These are phyloP conservation scores for Apostichopus parvimensis DNA, from an alignment of 35 echinoderm and acorn worm species.

Conservation along the genomic window DNA sequence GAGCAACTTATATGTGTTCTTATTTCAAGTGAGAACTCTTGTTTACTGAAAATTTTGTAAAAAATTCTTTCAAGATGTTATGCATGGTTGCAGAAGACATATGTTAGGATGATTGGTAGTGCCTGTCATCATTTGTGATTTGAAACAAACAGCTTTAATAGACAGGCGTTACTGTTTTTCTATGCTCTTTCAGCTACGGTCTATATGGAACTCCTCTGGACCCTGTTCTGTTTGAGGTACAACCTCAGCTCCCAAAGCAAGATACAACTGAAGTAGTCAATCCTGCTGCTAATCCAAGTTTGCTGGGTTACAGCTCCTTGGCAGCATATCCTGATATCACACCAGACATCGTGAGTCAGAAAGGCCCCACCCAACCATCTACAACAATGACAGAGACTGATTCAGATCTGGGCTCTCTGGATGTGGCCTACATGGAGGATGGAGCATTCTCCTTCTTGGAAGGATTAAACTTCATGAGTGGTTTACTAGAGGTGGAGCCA, in stretches of 20 bases:
- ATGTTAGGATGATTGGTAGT: no score
- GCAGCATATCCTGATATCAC: constrained; percentile 6
- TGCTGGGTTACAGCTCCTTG: neutral
- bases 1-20: no score
- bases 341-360: constrained; percentile 9
- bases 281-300: neutral
- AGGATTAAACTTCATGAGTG: constrained; percentile 79
- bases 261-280: constrained; percentile 29
- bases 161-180: neutral
- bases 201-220: constrained; percentile 92
- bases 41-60: no score
- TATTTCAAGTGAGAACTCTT: no score
- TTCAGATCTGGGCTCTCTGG: neutral
- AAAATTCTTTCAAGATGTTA: neutral
- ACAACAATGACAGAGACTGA: neutral
- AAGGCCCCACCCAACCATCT: neutral
- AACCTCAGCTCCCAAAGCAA: constrained; percentile 63
- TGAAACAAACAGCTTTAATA: no score
- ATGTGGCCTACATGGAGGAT: constrained; percentile 50
- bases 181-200: constrained; percentile 71
- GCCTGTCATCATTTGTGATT: no score
- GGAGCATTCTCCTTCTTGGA: constrained; percentile 61
- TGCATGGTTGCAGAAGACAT: neutral
- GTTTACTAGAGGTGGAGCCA: constrained; percentile 93
- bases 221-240: constrained; percentile 85